Evolutionary conservation across 2,797 vertebrate genomes (phyloP), one percentile per base, ranked within the genome.

Genomic region (Sebastes oblongus): DNA sequence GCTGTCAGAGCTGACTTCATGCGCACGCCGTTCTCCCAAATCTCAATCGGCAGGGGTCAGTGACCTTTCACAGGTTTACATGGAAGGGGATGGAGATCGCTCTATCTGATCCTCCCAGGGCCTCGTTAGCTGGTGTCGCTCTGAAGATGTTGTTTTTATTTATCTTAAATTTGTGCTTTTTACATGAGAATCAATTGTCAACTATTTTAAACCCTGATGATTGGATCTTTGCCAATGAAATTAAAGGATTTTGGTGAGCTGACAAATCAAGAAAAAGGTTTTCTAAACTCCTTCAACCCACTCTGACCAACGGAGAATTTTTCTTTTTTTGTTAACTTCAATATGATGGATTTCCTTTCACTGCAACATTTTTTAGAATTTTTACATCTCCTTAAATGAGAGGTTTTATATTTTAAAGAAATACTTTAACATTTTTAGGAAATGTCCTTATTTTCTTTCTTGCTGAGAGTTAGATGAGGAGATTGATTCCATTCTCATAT

Each of bases 1-100:
- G 85, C 88, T 91, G 92, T 90, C 93, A 89, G 76, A 27, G 25
- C 85, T 67, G 59, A 83, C 91, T 86, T 91, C 78, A 86, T 84
- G 86, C 22, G 36, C 89, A 88, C 81, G 81, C 70, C 56, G 12
- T 85, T 66, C 66, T 80, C 71, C 85, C 72, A 79, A 82, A 73
- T 62, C 78, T 83, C 82, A 66, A 71, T 82, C 32, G 69, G 88
- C 83, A 80, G 77, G 85, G 90, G 88, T 90, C 86, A 77, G 66
- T 54, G 86, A 93, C 91, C 92, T 94, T 87, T 88, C 60, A 46
- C 42, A 58, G 46, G 29, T 86, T 86, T 82, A 61, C 71, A 29
- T 73, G 66, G 79, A 55, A 36, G 50, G 20, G 32, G 54, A 64
- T 61, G 52, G 8, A 1, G 20, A 52, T 68, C 2, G 4, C 54